Conservation (phyloP, 2,797 vertebrate genomes). For the Pangasius sanitwongsei region DNA sequence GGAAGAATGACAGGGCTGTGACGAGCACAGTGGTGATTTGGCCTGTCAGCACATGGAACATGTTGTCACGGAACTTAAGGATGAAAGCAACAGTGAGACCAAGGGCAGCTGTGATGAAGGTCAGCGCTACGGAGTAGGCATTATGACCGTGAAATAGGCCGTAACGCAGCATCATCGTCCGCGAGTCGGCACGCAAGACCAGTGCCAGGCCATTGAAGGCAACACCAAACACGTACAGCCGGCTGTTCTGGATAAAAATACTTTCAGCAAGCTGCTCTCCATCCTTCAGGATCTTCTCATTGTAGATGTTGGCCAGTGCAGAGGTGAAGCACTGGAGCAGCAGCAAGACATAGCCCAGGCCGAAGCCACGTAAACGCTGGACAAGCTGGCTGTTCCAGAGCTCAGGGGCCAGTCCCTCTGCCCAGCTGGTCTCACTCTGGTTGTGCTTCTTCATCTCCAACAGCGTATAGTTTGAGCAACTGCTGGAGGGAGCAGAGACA, state of each 20-base stretch:
- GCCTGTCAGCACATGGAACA: slow-evolving; percentile 96
- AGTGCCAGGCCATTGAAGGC: slow-evolving; percentile 90
- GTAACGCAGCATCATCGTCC: slow-evolving; percentile 81
- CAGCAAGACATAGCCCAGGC: slow-evolving; percentile 89
- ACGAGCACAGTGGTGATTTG: slow-evolving; percentile 94
- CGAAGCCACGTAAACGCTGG: slow-evolving; percentile 76
- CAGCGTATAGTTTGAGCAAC: slow-evolving; percentile 81
- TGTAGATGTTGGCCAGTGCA: slow-evolving; percentile 97
- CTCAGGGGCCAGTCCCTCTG: slow-evolving; percentile 69
- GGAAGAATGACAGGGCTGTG: slow-evolving; percentile 84
- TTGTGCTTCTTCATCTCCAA: slow-evolving; percentile 73
- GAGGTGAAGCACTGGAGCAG: slow-evolving; percentile 93
- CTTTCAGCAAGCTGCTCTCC: slow-evolving; percentile 87
- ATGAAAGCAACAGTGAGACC: slow-evolving; percentile 97
- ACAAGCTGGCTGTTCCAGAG: slow-evolving; percentile 79
- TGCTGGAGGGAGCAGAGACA: slow-evolving; percentile 83
- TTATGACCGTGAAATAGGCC: slow-evolving; percentile 97
- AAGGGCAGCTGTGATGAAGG: slow-evolving; percentile 88
- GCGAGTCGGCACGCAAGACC: slow-evolving; percentile 76
- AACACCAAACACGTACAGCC: slow-evolving; percentile 90
- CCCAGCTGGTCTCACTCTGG: slow-evolving; percentile 60
- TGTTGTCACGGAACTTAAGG: slow-evolving; percentile 97
- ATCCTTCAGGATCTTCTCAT: slow-evolving; percentile 97
- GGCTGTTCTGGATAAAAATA: slow-evolving; percentile 96
- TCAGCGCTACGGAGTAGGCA: slow-evolving; percentile 84